phyloP scores from a whole-genome alignment of 1,140 invertebrate species.

The Gonioctena quinquepunctata region DNA sequence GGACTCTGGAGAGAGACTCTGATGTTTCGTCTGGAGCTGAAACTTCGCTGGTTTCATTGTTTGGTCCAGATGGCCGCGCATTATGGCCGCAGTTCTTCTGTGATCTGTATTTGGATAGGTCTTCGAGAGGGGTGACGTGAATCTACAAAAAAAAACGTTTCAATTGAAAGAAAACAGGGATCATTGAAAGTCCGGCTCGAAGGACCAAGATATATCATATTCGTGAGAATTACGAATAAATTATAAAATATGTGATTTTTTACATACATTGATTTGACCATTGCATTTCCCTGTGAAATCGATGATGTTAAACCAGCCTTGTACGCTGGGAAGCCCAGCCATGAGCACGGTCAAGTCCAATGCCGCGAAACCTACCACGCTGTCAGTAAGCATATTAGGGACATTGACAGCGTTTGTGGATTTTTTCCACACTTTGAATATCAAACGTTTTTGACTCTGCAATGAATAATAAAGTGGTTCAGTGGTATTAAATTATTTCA shows the following conservation, averaged over 20 bases:
- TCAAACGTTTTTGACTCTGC: constrained; percentile 62
- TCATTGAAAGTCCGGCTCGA: no score
- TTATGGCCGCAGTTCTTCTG: background rate
- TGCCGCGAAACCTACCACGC: constrained; percentile 64
- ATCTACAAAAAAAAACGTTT: constrained; percentile 49
- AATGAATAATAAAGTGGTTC: no score
- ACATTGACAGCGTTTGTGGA: constrained; percentile 40
- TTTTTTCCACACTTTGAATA: constrained; percentile 66
- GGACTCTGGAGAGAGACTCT: constrained; percentile 55
- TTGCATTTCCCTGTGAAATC: constrained; percentile 65
- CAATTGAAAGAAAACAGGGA: constrained; percentile 16
- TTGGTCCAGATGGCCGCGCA: background rate
- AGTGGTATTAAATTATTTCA: no score
- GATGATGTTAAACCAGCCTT: constrained; percentile 67
- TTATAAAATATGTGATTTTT: no score
- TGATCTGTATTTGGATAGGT: constrained; percentile 43
- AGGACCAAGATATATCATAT: no score
- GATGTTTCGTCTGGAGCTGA: constrained; percentile 19
- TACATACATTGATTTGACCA: constrained; percentile 63
- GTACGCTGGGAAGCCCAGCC: constrained; percentile 59
- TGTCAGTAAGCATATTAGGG: constrained; percentile 59
- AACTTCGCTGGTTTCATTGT: background rate
- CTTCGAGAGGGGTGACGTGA: constrained; percentile 59
- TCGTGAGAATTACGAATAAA: no score
- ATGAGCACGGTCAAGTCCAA: constrained; percentile 63